These are phyloP conservation scores for Cygnus buccinator DNA, from an alignment of 2,113 vertebrate genomes.

Conservation along the genomic window DNA sequence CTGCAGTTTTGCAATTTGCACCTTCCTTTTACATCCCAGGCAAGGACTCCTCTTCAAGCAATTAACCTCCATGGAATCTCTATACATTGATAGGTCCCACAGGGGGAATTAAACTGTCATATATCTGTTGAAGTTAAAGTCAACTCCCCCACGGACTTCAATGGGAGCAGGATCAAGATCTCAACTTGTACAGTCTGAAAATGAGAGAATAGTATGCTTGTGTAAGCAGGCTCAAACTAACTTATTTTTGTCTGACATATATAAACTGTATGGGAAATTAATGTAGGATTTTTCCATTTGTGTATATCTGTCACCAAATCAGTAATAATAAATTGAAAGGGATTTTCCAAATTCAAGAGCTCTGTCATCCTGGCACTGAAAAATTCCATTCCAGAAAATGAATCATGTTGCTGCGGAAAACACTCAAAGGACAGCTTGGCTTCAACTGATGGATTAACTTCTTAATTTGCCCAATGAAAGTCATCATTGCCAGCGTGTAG, in stretches of 20 bases:
- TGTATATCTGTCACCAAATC: neutral
- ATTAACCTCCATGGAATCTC: conserved; percentile 55
- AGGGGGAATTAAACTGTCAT: neutral
- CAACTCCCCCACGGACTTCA: neutral
- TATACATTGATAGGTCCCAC: neutral
- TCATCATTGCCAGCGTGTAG: neutral
- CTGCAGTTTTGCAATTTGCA: neutral
- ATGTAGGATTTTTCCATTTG: neutral
- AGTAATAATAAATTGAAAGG: neutral
- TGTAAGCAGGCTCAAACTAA: neutral
- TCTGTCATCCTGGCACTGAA: neutral
- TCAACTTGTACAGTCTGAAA: neutral
- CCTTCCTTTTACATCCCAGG: neutral
- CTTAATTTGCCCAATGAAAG: neutral
- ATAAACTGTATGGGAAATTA: neutral
- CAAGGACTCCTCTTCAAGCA: conserved; percentile 11
- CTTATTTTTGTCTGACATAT: neutral
- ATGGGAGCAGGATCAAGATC: neutral
- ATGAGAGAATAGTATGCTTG: neutral
- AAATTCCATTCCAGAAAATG: neutral
- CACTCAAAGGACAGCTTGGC: neutral
- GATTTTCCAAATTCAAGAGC: neutral
- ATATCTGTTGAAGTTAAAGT: neutral
- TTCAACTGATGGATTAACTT: neutral
- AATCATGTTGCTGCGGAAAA: neutral